Base-by-base conservation (phyloP, 2,113 vertebrate genomes). In the Gymnarchus niloticus region DNA sequence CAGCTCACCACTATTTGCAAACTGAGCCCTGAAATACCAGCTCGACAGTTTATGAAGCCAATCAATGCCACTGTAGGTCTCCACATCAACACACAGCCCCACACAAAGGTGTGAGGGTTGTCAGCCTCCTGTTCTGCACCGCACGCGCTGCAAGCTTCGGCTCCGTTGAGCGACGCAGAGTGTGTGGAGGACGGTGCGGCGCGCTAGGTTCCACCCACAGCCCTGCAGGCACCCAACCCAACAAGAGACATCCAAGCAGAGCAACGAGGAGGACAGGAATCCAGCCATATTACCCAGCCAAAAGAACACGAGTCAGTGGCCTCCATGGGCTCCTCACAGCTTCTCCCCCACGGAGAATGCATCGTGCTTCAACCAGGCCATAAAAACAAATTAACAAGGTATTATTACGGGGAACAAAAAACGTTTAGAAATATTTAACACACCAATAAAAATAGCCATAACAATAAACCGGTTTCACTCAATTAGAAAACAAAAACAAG, bases 141-240 rank as follows among this genome's bases (percentile, higher is more conserved):
- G 3, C 61, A 37, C 12, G 61, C 61, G 0, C 65, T 41, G 65
- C 65, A 33, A 17, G 65, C 17, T 41, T 37, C 65, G 3, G 65
- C 4, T 14, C 41, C 65, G 7, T 41, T 14, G 5, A 14, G 28
- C 33, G 28, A 41, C 65, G 5, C 33, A 2, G n/a, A n/a, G n/a
- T n/a, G n/a, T n/a, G n/a, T n/a, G n/a, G n/a, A n/a, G n/a, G n/a
- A n/a, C n/a, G n/a, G 65, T 41, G 65, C 33, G 28, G 7, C 65
- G 33, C 65, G 65, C 33, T 33, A 12, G 1, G 33, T 73, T 73
- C 65, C 65, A 73, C 65, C 65, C 65, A 73, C 65, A 73, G 65
- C 65, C 65, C 65, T 73, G 33, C 65, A 73, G 65, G 65, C 65
- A 73, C 65, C 65, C 65, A 73, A 73, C 65, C 65, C 65, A 73